A percentile compares a stretch with the other conserved stretches of the same genome.
Conservation (phyloP, 2,113 vertebrate genomes). For the Macaca fascicularis region DNA sequence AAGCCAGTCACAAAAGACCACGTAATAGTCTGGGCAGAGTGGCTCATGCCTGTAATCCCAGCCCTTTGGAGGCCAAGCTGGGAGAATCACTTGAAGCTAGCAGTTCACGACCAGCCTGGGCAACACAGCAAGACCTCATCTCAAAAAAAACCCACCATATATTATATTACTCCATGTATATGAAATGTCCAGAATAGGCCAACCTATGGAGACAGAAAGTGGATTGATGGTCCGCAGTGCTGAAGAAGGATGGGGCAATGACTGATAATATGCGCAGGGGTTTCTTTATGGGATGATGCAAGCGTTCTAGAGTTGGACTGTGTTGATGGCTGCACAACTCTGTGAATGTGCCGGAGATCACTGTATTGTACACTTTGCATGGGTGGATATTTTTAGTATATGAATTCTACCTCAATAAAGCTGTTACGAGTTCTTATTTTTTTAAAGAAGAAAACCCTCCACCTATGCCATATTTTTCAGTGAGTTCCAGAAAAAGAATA, state of each 20-base stretch:
- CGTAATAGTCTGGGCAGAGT: no score
- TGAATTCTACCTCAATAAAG: background rate
- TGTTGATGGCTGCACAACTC: background rate
- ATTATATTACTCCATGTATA: background rate
- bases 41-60: no score
- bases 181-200: background rate
- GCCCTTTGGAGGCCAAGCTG: no score
- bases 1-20: background rate
- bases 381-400: background rate
- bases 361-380: background rate
- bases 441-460: background rate
- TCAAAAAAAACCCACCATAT: no score
- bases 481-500: background rate
- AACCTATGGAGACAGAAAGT: background rate
- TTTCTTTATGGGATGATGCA: background rate
- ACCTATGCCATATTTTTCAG: background rate
- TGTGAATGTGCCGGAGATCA: background rate
- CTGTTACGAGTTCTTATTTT: background rate
- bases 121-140: no score
- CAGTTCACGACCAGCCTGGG: no score
- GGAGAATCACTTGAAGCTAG: no score
- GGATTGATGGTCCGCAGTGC: background rate
- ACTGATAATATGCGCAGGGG: accelerated
- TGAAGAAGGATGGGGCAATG: background rate
- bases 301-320: background rate